phyloP scores from a whole-genome alignment of 2,113 vertebrate species.

The Ciconia boyciana region DNA sequence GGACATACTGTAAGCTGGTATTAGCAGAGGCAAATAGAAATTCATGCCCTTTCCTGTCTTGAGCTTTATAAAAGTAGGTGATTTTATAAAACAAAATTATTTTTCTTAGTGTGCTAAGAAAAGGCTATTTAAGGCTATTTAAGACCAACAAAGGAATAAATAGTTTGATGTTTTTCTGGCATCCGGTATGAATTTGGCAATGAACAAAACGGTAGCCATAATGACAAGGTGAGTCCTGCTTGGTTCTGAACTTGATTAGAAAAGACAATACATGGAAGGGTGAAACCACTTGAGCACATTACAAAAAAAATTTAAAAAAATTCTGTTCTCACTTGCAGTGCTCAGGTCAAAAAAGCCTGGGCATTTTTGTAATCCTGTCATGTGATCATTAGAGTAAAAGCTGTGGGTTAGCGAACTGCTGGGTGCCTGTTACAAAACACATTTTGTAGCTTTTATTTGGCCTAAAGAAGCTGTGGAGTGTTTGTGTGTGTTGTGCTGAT shows the following conservation, averaged over 20 bases:
- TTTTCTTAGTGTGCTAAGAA: background rate
- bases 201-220: background rate
- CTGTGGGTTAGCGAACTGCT: background rate
- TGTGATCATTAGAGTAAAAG: background rate
- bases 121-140: too few species aligned
- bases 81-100: background rate
- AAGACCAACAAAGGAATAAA: background rate
- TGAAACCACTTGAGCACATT: background rate
- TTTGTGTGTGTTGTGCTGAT: background rate
- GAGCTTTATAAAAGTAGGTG: background rate
- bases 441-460: background rate
- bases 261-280: slow-evolving; percentile 15
- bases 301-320: background rate
- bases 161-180: background rate
- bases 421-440: background rate
- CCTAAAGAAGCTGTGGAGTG: background rate
- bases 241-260: background rate
- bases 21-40: background rate
- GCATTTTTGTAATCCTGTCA: background rate
- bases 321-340: background rate
- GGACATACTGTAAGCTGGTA: background rate
- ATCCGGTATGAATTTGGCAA: background rate
- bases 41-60: background rate
- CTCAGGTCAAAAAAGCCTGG: background rate
- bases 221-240: background rate